Evolutionary conservation across 2,797 vertebrate species (phyloP), one percentile per base, ranked within the genome.

Genomic region (Gila robusta): DNA sequence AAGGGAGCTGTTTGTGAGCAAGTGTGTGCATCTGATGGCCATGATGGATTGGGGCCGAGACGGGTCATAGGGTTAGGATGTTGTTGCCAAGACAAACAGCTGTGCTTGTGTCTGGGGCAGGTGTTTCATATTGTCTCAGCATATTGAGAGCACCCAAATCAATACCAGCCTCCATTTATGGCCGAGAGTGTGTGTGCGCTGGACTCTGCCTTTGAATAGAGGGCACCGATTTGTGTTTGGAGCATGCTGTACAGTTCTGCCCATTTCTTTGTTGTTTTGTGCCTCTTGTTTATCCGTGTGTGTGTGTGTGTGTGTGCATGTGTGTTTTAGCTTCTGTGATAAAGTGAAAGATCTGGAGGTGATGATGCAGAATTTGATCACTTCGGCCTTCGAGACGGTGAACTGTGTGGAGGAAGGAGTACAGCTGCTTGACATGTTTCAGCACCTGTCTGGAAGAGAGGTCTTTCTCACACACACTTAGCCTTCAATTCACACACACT

Each of bases 341-440:
- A 91, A 93, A 12, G 49, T 95, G 79, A 96, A 95, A 81, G 93
- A 95, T 86, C 90, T 95, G 88, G 95, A 96, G 87, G 93, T 93
- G 87, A 95, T 94, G 94, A 95, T 94, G 73, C 96, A 96, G 94
- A 96, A 96, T 86, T 92, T 97, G 89, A 97, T 98, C 78, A 93
- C 74, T 21, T 93, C 94, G 0, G 93, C 96, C 5, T 97, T 98
- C 17, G 94, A 95, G 88, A 94, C 92, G 0, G 95, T 96, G 49
- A 92, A 88, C 14, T 95, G 93, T 0, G 95, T 96, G 77, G 94
- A 96, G 78, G 95, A 96, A 0, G 97, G 97, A 3, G 91, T 97
- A 72, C 91, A 95, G 49, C 94, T 98, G 62, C 91, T 97, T 62
- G 94, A 96, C 41, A 92, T 95, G 87, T 97, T 98, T 88, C 95